A percentile compares a stretch with the other conserved stretches of the same genome.
Evolutionary conservation across 2,113 vertebrate species (phyloP).

Genomic region (Noturus placidus): DNA sequence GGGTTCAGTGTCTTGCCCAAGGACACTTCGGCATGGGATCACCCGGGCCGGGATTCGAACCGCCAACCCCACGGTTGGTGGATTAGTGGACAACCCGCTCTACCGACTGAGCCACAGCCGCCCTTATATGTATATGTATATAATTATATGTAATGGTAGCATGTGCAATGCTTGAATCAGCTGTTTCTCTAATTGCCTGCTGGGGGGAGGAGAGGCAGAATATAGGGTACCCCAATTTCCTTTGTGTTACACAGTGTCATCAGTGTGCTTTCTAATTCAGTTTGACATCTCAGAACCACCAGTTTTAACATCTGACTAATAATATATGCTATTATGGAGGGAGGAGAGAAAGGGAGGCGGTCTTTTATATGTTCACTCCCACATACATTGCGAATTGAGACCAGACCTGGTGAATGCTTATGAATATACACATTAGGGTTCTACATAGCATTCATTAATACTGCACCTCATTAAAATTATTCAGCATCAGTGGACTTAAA

Average conservation of each 20-base stretch:
- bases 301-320: conserved; percentile 2
- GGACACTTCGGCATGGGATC: too few species aligned
- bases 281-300: not conserved
- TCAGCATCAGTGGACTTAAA: not conserved
- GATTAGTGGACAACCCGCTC: too few species aligned
- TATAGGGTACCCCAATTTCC: conserved; percentile 7
- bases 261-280: not conserved
- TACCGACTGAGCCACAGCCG: too few species aligned
- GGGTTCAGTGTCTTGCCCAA: too few species aligned
- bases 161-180: conserved; percentile 24
- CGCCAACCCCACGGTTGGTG: too few species aligned
- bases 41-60: too few species aligned
- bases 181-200: conserved; percentile 8
- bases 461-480: not conserved
- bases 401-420: not conserved
- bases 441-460: not conserved
- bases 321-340: not conserved
- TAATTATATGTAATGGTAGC: conserved; percentile 45
- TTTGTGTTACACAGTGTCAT: conserved; percentile 9
- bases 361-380: not conserved
- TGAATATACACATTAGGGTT: not conserved
- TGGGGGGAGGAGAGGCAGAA: not conserved
- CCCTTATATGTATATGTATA: too few species aligned
- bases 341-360: not conserved
- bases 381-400: not conserved